Evolutionary conservation across 2,113 vertebrate species (phyloP).

Genomic region (Archilochus colubris): DNA sequence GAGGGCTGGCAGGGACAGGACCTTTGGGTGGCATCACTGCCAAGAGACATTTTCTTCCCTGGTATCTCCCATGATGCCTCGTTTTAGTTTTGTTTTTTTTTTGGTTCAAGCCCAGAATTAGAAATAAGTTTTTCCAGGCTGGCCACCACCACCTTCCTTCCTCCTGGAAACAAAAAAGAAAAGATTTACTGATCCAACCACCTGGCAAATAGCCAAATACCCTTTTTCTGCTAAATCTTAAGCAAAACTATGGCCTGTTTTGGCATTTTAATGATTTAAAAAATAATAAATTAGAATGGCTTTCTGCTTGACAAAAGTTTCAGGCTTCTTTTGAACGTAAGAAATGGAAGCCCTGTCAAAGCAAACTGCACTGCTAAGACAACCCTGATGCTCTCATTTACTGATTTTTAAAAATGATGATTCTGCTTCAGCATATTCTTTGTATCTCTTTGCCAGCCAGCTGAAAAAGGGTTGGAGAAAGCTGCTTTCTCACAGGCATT

Average conservation of each 20-base stretch:
- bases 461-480: neutral
- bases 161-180: too few species aligned
- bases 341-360: neutral
- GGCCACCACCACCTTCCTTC: neutral
- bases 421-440: neutral
- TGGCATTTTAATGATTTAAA: neutral
- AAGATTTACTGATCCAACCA: neutral
- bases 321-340: neutral
- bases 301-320: neutral
- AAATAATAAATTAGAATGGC: neutral
- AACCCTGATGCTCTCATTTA: neutral
- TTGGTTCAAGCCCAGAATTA: neutral
- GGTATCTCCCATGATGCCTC: fast-evolving
- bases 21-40: neutral
- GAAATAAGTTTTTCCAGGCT: neutral
- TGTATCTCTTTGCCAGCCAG: neutral
- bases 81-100: neutral
- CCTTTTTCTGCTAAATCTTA: neutral
- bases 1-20: neutral
- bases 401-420: neutral
- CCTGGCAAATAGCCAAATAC: neutral
- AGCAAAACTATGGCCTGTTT: neutral
- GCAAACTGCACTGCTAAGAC: fast-evolving
- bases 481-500: neutral
- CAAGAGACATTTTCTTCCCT: neutral